phyloP scores from a whole-genome alignment of 2,797 vertebrate genomes.

The Sphenodon punctatus region DNA sequence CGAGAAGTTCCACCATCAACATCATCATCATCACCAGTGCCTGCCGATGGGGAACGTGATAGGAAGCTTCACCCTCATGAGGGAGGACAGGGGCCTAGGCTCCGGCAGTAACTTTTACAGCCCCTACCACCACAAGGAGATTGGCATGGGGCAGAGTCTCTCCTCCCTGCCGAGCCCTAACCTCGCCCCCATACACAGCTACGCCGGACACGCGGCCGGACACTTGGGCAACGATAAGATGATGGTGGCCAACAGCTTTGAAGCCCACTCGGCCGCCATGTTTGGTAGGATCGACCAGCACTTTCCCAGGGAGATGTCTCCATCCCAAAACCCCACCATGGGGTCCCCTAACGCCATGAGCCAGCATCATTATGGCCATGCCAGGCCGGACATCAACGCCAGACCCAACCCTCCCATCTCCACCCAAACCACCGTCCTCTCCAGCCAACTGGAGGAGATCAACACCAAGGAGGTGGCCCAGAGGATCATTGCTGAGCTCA shows the following conservation, averaged over 20 bases:
- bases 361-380: slow-evolving; percentile 76
- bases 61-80: slow-evolving; percentile 86
- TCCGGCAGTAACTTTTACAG: slow-evolving; percentile 81
- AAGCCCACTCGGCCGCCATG: slow-evolving; percentile 77
- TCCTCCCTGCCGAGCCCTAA: slow-evolving; percentile 77
- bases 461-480: slow-evolving; percentile 88
- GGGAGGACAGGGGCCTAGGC: slow-evolving; percentile 80
- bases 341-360: slow-evolving; percentile 66
- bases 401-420: slow-evolving; percentile 72
- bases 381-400: slow-evolving; percentile 74
- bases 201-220: slow-evolving; percentile 54
- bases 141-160: slow-evolving; percentile 81
- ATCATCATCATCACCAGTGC: slow-evolving; percentile 74
- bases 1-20: slow-evolving; percentile 85
- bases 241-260: slow-evolving; percentile 76
- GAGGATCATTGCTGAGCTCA: slow-evolving; percentile 86
- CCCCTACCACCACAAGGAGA: slow-evolving; percentile 83
- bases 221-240: slow-evolving; percentile 76
- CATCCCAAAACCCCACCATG: slow-evolving; percentile 69
- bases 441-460: slow-evolving; percentile 80
- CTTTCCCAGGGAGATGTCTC: slow-evolving; percentile 84
- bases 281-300: slow-evolving; percentile 82
- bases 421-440: slow-evolving; percentile 63
- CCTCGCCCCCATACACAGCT: slow-evolving; percentile 81
- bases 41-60: slow-evolving; percentile 85